phyloP scores from a whole-genome alignment of 2,113 vertebrate genomes.

The Anarhynchus alexandrinus region DNA sequence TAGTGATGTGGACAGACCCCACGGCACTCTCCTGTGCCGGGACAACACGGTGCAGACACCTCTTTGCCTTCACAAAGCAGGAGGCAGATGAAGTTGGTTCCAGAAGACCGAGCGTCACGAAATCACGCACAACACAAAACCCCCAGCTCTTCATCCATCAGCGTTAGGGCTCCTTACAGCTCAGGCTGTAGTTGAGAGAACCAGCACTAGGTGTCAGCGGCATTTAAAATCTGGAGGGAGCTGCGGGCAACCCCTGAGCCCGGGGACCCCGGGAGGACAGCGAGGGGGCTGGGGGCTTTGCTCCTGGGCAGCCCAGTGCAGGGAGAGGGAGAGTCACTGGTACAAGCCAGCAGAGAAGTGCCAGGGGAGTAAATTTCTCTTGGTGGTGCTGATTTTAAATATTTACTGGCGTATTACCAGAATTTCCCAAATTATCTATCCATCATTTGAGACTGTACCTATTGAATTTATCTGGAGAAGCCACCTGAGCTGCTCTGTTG shows the following conservation, averaged over 20 bases:
- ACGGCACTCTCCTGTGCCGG: background rate
- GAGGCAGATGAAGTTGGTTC: background rate
- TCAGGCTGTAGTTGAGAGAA: background rate
- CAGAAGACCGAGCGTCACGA: background rate
- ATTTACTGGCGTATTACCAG: background rate
- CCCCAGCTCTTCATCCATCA: background rate
- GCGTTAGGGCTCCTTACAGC: background rate
- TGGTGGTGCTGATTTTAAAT: background rate
- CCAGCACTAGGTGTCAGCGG: background rate
- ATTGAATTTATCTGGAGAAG: background rate
- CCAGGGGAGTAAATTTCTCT: background rate
- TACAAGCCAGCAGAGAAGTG: background rate
- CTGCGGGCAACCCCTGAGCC: background rate
- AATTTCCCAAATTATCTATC: no score
- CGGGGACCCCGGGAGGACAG: fast-evolving
- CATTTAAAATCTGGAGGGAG: background rate
- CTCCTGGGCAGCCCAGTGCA: background rate
- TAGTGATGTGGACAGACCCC: no score
- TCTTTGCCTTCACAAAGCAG: background rate
- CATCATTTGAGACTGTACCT: no score
- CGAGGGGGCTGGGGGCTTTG: fast-evolving
- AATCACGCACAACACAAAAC: fast-evolving
- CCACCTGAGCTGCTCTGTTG: background rate
- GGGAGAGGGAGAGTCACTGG: background rate
- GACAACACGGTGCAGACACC: background rate